Conservation (phyloP, 2,113 vertebrate species). For the Microcebus ravelobensis region DNA sequence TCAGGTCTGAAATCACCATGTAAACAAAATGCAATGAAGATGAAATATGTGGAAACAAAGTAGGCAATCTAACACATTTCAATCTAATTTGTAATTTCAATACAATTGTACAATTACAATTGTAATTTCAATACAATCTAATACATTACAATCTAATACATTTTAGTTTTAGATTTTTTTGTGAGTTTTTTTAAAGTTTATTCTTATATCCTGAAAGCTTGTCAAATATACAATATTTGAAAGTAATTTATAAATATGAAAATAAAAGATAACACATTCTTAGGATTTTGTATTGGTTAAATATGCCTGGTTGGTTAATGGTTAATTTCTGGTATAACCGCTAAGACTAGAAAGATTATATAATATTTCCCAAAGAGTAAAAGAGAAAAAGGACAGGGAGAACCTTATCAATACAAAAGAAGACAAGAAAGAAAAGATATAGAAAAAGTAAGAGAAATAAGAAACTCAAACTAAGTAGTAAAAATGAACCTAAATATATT, state of each 20-base stretch:
- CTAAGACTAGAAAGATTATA: background rate
- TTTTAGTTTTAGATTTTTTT: background rate
- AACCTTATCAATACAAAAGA: background rate
- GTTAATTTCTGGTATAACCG: background rate
- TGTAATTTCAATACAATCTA: too few relatives aligned
- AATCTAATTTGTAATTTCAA: too few relatives aligned
- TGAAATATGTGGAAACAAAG: background rate
- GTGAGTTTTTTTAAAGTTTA: background rate
- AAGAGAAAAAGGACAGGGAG: background rate
- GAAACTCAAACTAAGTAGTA: background rate
- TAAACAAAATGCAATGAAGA: slow-evolving; percentile 40
- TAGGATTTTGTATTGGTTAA: background rate
- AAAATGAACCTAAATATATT: background rate
- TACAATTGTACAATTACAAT: too few relatives aligned
- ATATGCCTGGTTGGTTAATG: background rate
- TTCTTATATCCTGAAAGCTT: background rate
- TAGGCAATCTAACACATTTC: background rate
- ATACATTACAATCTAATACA: background rate
- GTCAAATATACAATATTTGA: background rate
- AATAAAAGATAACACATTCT: background rate
- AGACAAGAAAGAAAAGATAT: background rate
- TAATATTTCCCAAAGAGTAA: background rate
- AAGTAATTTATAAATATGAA: slow-evolving; percentile 13
- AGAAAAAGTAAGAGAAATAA: background rate
- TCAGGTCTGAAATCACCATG: slow-evolving; percentile 88